Evolutionary conservation across 2,888 invertebrate genomes (phyloP).

Genomic region (Eilema sororculum): DNA sequence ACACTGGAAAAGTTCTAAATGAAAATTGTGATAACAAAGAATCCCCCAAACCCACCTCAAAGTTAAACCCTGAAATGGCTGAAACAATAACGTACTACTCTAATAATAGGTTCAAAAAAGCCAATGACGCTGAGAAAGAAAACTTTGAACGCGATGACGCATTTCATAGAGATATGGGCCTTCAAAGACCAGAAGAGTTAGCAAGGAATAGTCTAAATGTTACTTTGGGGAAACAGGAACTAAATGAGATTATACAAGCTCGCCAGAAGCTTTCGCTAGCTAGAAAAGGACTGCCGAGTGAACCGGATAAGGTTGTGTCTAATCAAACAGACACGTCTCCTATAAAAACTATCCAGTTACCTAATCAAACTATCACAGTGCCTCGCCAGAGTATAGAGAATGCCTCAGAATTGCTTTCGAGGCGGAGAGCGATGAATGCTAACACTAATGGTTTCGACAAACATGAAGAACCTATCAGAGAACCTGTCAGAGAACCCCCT

Average conservation of each 20-base stretch:
- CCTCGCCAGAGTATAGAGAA: slow-evolving; percentile 80
- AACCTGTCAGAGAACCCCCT: slow-evolving; percentile 69
- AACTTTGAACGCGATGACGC: slow-evolving; percentile 80
- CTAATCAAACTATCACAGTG: slow-evolving; percentile 80
- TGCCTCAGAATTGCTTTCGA: slow-evolving; percentile 76
- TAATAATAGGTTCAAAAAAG: slow-evolving; percentile 72
- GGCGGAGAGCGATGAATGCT: slow-evolving; percentile 68
- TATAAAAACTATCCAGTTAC: slow-evolving; percentile 77
- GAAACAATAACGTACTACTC: slow-evolving; percentile 77
- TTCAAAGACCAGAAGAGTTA: slow-evolving; percentile 66
- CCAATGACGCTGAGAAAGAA: slow-evolving; percentile 79
- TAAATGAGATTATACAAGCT: slow-evolving; percentile 83
- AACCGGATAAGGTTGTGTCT: slow-evolving; percentile 65
- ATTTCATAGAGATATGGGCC: slow-evolving; percentile 78
- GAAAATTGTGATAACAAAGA: slow-evolving; percentile 76
- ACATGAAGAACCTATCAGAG: slow-evolving; percentile 67
- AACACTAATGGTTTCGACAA: slow-evolving; percentile 66
- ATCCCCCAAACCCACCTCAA: slow-evolving; percentile 53
- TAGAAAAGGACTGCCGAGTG: slow-evolving; percentile 74
- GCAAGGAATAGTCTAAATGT: slow-evolving; percentile 75
- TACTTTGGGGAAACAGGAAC: slow-evolving; percentile 79
- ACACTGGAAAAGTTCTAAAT: slow-evolving; percentile 73
- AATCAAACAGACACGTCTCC: slow-evolving; percentile 67
- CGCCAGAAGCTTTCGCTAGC: slow-evolving; percentile 80
- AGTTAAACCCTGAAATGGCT: slow-evolving; percentile 66